A percentile compares a stretch with the other conserved stretches of the same genome.
These are phyloP conservation scores for Gadopsis bispinosus DNA, from an alignment of 2,797 vertebrate genomes.

Conservation along the genomic window DNA sequence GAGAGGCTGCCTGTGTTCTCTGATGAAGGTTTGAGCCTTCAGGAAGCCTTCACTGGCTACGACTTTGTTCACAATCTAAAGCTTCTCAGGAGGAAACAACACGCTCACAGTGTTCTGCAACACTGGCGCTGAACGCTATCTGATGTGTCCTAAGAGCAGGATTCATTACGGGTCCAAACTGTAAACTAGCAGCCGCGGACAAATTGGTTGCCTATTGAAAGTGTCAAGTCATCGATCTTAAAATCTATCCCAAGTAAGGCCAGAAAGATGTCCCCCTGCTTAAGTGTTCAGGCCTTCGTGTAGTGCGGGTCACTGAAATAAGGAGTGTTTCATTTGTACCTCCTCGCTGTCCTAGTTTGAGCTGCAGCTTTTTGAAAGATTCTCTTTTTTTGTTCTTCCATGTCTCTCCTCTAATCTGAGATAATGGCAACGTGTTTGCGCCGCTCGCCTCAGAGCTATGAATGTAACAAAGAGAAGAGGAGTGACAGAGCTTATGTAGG, in stretches of 20 bases:
- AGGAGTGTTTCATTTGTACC: neutral
- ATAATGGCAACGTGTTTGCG: conserved; percentile 12
- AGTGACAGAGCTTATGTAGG: conserved; percentile 9
- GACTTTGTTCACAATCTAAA: conserved; percentile 30
- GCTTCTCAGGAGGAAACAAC: conserved; percentile 24
- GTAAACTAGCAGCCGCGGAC: conserved; percentile 21
- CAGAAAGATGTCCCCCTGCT: neutral
- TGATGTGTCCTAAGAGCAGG: conserved; percentile 14
- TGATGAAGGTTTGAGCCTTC: conserved; percentile 25
- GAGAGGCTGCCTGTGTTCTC: conserved; percentile 14
- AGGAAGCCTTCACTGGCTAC: conserved; percentile 14
- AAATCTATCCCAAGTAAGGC: conserved; percentile 8
- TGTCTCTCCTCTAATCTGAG: conserved; percentile 36
- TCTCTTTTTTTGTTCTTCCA: conserved; percentile 1
- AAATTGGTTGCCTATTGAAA: conserved; percentile 38
- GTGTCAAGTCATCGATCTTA: conserved; percentile 44
- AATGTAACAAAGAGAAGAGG: conserved; percentile 3
- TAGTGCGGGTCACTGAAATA: neutral
- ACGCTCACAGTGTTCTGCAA: neutral
- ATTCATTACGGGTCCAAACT: conserved; percentile 33
- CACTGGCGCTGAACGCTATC: neutral
- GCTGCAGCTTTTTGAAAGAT: neutral
- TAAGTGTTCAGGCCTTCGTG: neutral
- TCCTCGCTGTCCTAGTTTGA: neutral
- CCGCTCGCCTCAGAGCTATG: conserved; percentile 14